Conservation (phyloP, 1,140 invertebrate genomes). For the Pseudomyrmex dendroicus region DNA sequence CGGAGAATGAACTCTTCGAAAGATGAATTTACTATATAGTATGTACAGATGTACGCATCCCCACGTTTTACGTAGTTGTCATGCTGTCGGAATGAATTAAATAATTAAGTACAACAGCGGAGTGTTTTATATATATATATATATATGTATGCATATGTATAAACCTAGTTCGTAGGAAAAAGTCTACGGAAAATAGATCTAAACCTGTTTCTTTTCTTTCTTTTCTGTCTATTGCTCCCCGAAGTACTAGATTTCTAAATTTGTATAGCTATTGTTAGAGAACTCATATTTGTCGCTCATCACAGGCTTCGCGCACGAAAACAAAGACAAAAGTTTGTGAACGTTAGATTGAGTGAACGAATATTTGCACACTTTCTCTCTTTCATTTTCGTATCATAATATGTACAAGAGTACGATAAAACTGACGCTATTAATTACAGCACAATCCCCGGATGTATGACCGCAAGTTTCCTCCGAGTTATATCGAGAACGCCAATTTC, state of each 20-base stretch:
- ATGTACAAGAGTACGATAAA: conserved; percentile 12
- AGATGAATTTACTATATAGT: conserved; percentile 11
- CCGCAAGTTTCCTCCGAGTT: no score
- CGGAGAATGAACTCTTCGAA: neutral
- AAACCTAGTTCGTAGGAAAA: neutral
- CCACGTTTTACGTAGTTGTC: conserved; percentile 5
- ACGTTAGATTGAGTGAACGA: conserved; percentile 18
- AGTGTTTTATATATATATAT: conserved; percentile 28
- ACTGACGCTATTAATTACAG: no score
- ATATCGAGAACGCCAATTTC: no score
- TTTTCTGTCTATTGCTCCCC: conserved; percentile 18
- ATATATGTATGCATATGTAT: conserved; percentile 34
- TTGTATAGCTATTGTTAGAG: conserved; percentile 20
- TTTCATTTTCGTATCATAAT: neutral
- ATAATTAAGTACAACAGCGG: conserved; percentile 53
- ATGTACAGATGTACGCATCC: conserved; percentile 16
- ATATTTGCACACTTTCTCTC: conserved; percentile 14
- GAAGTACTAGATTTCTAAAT: conserved; percentile 20
- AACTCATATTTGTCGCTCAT: conserved; percentile 24
- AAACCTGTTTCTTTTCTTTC: no score
- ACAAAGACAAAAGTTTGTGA: conserved; percentile 27
- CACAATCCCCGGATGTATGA: no score
- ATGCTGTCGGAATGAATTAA: conserved; percentile 28
- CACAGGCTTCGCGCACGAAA: neutral
- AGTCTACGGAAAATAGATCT: no score